Conservation (phyloP, 2,797 vertebrate genomes). For the Oophaga sylvatica region DNA sequence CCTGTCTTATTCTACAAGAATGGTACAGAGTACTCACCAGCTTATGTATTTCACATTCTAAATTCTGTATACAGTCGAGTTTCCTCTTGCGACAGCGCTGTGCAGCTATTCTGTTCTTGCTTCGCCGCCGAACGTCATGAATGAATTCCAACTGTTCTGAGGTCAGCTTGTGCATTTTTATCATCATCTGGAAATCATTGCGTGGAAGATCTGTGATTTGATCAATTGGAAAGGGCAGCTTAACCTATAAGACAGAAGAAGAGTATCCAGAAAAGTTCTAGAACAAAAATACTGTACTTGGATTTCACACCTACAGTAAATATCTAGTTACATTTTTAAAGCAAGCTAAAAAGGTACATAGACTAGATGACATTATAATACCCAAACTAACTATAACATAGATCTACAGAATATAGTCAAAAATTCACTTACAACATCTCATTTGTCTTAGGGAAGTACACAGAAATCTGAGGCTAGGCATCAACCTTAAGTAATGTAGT, state of each 20-base stretch:
- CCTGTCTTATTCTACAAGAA: not conserved
- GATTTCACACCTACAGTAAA: too few species aligned
- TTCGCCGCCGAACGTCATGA: constrained; percentile 92
- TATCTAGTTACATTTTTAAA: too few species aligned
- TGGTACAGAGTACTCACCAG: constrained; percentile 78
- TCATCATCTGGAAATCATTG: constrained; percentile 99
- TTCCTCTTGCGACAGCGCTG: constrained; percentile 98
- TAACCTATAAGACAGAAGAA: constrained; percentile 82
- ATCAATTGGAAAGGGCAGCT: constrained; percentile 98
- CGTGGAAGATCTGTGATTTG: constrained; percentile 99
- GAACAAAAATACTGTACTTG: too few species aligned
- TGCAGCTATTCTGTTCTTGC: constrained; percentile 96
- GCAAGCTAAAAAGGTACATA: too few species aligned
- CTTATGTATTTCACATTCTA: constrained; percentile 98
- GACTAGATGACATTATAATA: too few species aligned
- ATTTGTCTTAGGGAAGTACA: too few species aligned
- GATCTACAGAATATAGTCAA: too few species aligned
- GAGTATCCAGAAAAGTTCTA: too few species aligned
- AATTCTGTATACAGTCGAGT: constrained; percentile 97
- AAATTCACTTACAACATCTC: too few species aligned
- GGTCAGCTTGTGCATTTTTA: constrained; percentile 99
- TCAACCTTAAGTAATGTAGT: too few species aligned
- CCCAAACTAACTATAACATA: too few species aligned
- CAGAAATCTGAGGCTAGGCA: too few species aligned
- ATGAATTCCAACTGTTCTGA: constrained; percentile 99